Conservation (phyloP, 2,888 invertebrate genomes). For the Theretra japonica region DNA sequence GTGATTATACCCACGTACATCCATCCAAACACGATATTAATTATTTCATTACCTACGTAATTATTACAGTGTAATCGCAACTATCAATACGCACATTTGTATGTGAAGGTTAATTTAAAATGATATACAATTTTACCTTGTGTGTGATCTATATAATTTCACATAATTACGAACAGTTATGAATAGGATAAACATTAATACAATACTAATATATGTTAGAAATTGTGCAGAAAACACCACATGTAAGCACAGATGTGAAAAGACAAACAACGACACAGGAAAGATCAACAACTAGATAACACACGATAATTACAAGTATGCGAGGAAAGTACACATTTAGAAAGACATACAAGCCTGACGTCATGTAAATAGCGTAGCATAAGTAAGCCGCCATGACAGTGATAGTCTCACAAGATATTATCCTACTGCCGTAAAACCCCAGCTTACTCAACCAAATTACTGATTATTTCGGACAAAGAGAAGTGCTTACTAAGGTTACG, state of each 20-base stretch:
- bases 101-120: background rate
- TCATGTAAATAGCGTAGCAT: conserved; percentile 14
- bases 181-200: background rate
- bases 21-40: background rate
- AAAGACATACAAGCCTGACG: conserved; percentile 7
- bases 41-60: background rate
- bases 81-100: background rate
- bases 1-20: conserved; percentile 3
- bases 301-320: conserved; percentile 12
- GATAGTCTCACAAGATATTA: background rate
- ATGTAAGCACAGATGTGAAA: conserved; percentile 7
- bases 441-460: conserved; percentile 1
- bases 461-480: background rate
- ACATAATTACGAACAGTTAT: background rate
- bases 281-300: background rate
- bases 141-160: background rate
- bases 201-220: background rate
- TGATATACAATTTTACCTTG: background rate
- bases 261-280: background rate
- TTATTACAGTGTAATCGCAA: background rate
- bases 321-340: conserved; percentile 2
- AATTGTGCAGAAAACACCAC: background rate
- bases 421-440: background rate
- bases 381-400: background rate
- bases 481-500: conserved; percentile 15